Evolutionary conservation across 2,888 invertebrate species (phyloP).

Genomic region (Luffia ferchaultella): DNA sequence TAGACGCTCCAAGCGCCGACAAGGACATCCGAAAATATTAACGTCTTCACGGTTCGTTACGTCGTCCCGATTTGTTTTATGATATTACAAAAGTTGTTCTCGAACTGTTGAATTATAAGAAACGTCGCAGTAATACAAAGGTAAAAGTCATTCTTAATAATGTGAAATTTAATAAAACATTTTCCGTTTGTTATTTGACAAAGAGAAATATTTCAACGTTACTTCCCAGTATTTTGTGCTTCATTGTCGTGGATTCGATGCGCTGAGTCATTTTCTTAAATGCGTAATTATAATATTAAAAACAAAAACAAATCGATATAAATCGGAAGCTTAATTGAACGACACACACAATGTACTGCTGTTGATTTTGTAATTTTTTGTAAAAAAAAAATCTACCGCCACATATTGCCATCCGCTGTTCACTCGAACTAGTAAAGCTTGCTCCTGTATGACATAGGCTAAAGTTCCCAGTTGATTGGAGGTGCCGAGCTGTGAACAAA

Average conservation of each 20-base stretch:
- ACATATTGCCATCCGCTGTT: constrained; percentile 96
- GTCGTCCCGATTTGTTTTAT: not conserved
- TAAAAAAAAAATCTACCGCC: constrained; percentile 71
- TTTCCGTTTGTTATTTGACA: not conserved
- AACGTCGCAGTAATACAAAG: not conserved
- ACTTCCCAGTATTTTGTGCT: not conserved
- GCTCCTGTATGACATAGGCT: constrained; percentile 92
- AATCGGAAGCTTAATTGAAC: too few relatives aligned
- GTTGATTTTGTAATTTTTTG: constrained; percentile 6
- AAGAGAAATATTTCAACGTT: not conserved
- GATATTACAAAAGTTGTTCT: not conserved
- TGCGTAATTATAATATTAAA: too few relatives aligned
- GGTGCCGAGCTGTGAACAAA: constrained; percentile 38
- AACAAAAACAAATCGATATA: too few relatives aligned
- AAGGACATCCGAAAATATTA: not conserved
- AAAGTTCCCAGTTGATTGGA: constrained; percentile 79
- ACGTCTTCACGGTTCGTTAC: not conserved
- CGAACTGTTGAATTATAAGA: not conserved
- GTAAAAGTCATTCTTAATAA: not conserved
- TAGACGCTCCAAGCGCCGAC: not conserved
- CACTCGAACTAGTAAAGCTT: constrained; percentile 87
- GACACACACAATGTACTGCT: too few relatives aligned
- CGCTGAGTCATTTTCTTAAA: too few relatives aligned
- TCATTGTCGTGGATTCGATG: not conserved
- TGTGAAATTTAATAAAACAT: not conserved